These are phyloP conservation scores for Pseudochirops cupreus DNA, from an alignment of 2,797 vertebrate species.

Conservation along the genomic window DNA sequence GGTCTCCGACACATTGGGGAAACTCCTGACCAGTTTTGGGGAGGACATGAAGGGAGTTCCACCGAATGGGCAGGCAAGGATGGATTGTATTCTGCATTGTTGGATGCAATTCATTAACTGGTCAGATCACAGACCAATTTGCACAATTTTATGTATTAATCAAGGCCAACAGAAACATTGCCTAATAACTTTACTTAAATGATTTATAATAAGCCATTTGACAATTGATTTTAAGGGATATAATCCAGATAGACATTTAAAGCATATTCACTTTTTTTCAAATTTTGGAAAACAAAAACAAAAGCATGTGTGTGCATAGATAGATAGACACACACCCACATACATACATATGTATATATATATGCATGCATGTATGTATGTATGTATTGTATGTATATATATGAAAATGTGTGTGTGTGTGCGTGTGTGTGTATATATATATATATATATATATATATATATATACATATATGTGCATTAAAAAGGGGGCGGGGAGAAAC, in stretches of 20 bases:
- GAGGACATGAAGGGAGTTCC: background rate
- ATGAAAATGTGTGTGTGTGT: too few species aligned
- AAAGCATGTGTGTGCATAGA: background rate
- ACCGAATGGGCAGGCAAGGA: background rate
- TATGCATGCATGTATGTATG: too few species aligned
- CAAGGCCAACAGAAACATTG: slow-evolving; percentile 50
- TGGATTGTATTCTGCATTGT: background rate
- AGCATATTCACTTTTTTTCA: slow-evolving; percentile 62
- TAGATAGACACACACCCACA: too few species aligned
- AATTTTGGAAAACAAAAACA: slow-evolving; percentile 69
- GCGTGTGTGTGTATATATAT: too few species aligned
- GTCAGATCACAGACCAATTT: background rate
- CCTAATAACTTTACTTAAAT: slow-evolving; percentile 61
- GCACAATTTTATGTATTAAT: slow-evolving; percentile 37
- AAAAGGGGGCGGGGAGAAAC: too few species aligned
- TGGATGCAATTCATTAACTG: background rate
- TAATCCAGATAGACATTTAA: slow-evolving; percentile 55
- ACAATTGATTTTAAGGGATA: slow-evolving; percentile 61
- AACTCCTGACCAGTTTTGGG: background rate
- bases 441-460: too few species aligned
- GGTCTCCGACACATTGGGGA: background rate
- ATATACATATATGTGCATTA: too few species aligned
- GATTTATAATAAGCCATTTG: slow-evolving; percentile 58
- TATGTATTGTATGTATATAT: too few species aligned
- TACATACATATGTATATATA: too few species aligned